A percentile compares a stretch with the other conserved stretches of the same genome.
Evolutionary conservation across 2,888 invertebrate species (phyloP).

Genomic region (Brassicogethes aeneus): DNA sequence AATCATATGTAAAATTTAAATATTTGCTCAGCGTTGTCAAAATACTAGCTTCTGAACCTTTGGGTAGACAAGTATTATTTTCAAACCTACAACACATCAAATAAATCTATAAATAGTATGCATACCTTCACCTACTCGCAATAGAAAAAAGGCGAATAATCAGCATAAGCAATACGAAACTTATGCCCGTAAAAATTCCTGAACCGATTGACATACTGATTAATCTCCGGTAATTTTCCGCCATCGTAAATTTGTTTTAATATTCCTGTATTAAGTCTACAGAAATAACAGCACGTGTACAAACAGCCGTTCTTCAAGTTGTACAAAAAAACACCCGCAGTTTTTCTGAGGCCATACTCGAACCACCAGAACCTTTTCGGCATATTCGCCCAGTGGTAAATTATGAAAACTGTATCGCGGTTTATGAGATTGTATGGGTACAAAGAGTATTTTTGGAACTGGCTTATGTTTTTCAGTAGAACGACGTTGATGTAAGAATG

Average conservation of each 20-base stretch:
- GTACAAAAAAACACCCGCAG: slow-evolving; percentile 7
- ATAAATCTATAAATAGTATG: not conserved
- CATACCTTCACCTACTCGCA: slow-evolving; percentile 3
- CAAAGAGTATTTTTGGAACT: slow-evolving; percentile 5
- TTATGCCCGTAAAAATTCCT: slow-evolving; percentile 12
- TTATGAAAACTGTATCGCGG: slow-evolving; percentile 8
- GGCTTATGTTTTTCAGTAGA: slow-evolving; percentile 7
- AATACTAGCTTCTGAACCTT: slow-evolving; percentile 11
- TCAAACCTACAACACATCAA: slow-evolving; percentile 7
- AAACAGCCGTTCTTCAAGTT: not conserved
- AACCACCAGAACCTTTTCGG: slow-evolving; percentile 5
- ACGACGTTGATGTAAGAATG: slow-evolving; percentile 10
- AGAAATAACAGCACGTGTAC: slow-evolving; percentile 11
- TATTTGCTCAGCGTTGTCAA: slow-evolving; percentile 6
- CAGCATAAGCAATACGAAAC: slow-evolving; percentile 12
- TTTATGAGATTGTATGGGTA: slow-evolving; percentile 7
- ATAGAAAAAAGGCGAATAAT: slow-evolving; percentile 14
- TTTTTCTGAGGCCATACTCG: slow-evolving; percentile 7
- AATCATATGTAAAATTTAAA: slow-evolving; percentile 13
- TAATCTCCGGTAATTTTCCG: slow-evolving; percentile 1
- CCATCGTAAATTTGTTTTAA: slow-evolving; percentile 3
- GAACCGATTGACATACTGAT: slow-evolving; percentile 9
- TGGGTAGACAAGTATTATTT: slow-evolving; percentile 5
- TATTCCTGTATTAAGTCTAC: slow-evolving; percentile 8
- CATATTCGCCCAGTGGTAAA: not conserved